Conservation (phyloP, 2,113 vertebrate species). For the Steatornis caripensis region DNA sequence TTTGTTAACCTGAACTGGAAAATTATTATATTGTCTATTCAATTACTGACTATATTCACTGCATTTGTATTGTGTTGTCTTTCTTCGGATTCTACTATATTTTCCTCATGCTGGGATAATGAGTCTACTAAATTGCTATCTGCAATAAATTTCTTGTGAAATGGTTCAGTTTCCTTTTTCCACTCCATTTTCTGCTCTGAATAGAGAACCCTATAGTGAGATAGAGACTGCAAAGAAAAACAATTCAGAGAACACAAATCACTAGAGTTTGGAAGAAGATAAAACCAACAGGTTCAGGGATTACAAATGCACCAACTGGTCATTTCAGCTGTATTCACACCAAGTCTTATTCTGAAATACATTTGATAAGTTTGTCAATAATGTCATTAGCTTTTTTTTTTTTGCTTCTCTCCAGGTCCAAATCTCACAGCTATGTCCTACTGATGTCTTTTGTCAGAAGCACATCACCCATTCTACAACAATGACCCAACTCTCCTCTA, state of each 20-base stretch:
- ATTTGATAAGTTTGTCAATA: background rate
- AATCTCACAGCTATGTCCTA: background rate
- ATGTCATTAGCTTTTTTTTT: background rate
- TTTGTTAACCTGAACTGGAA: conserved; percentile 41
- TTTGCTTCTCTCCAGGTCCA: background rate
- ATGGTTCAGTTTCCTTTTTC: conserved; percentile 56
- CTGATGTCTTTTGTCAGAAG: background rate
- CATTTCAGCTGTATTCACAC: conserved; percentile 11
- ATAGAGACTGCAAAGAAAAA: conserved; percentile 49
- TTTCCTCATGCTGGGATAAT: conserved; percentile 68
- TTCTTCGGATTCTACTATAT: conserved; percentile 56
- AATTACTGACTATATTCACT: background rate
- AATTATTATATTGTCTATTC: conserved; percentile 15
- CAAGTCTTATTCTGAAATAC: background rate
- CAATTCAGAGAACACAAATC: conserved; percentile 56
- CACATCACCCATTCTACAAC: background rate
- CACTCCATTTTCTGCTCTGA: conserved; percentile 55
- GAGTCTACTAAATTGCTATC: conserved; percentile 58
- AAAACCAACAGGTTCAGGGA: conserved; percentile 13
- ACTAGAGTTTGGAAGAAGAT: conserved; percentile 32
- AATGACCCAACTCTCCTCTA: background rate
- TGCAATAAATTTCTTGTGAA: conserved; percentile 65
- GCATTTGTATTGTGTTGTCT: conserved; percentile 47
- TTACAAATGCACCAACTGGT: conserved; percentile 40
- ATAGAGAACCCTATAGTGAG: conserved; percentile 56